phyloP scores from a whole-genome alignment of 2,113 vertebrate genomes.

The Stictonetta naevosa region DNA sequence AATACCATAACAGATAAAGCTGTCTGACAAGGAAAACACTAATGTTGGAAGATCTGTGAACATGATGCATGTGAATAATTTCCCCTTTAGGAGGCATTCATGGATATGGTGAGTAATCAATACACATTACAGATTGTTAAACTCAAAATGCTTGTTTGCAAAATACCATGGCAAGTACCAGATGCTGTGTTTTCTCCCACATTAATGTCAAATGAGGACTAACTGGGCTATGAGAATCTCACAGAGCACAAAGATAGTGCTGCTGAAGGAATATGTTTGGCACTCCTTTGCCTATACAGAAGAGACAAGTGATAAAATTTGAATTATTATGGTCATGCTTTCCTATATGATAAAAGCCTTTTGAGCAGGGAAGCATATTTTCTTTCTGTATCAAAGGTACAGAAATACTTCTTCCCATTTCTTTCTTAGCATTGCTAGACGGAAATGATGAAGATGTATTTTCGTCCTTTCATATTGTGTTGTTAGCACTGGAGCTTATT shows the following conservation, averaged over 20 bases:
- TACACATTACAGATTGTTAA: slow-evolving; percentile 57
- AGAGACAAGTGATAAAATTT: background rate
- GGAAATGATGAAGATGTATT: background rate
- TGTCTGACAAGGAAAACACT: slow-evolving; percentile 76
- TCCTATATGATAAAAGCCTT: background rate
- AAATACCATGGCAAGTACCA: slow-evolving; percentile 62
- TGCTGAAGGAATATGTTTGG: slow-evolving; percentile 30
- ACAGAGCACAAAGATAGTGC: background rate
- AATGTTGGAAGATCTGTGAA: slow-evolving; percentile 82
- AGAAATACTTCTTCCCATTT: background rate
- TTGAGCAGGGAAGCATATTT: background rate
- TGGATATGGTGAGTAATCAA: slow-evolving; percentile 97
- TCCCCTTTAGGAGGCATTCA: slow-evolving; percentile 96
- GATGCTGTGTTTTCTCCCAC: slow-evolving; percentile 21
- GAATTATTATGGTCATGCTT: background rate
- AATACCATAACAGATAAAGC: slow-evolving; percentile 74
- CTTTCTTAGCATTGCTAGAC: background rate
- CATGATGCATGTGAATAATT: slow-evolving; percentile 96
- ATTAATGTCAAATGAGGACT: slow-evolving; percentile 3
- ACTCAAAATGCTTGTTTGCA: slow-evolving; percentile 56
- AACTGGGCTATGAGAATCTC: slow-evolving; percentile 3
- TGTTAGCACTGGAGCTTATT: background rate
- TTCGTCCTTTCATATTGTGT: background rate
- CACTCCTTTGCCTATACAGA: background rate
- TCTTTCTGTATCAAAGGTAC: background rate